Conservation (phyloP, 2,888 invertebrate species). For the Acronicta aceris region DNA sequence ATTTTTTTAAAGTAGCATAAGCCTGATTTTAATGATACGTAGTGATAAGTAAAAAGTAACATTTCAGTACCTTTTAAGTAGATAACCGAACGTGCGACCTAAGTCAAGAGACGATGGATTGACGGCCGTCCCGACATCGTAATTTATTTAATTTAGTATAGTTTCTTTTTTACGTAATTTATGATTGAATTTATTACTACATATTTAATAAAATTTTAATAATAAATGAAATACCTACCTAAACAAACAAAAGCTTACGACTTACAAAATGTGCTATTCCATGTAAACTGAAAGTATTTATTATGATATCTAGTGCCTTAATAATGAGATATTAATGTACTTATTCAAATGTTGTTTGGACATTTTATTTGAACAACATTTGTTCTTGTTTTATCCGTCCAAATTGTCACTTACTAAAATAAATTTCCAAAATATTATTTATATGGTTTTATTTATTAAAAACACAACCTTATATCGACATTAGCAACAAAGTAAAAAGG, state of each 20-base stretch:
- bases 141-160: constrained; percentile 87
- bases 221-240: constrained; percentile 74
- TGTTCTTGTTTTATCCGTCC: constrained; percentile 74
- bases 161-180: constrained; percentile 85
- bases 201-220: constrained; percentile 82
- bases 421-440: constrained; percentile 70
- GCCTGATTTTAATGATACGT: constrained; percentile 82
- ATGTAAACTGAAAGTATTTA: constrained; percentile 75
- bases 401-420: constrained; percentile 84
- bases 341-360: constrained; percentile 70
- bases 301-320: constrained; percentile 79
- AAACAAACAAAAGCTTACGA: constrained; percentile 76
- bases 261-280: constrained; percentile 74
- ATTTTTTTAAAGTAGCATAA: constrained; percentile 84
- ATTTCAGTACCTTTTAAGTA: constrained; percentile 88
- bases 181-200: constrained; percentile 82
- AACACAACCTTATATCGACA: background rate
- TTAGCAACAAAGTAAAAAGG: constrained; percentile 16
- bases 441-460: constrained; percentile 51
- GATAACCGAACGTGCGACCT: constrained; percentile 89
- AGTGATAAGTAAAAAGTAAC: constrained; percentile 85
- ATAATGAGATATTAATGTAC: constrained; percentile 65
- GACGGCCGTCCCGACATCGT: constrained; percentile 89
- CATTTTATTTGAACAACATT: constrained; percentile 53
- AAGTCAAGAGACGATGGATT: constrained; percentile 88